phyloP scores from a whole-genome alignment of 2,113 vertebrate species.

The Alethe diademata region DNA sequence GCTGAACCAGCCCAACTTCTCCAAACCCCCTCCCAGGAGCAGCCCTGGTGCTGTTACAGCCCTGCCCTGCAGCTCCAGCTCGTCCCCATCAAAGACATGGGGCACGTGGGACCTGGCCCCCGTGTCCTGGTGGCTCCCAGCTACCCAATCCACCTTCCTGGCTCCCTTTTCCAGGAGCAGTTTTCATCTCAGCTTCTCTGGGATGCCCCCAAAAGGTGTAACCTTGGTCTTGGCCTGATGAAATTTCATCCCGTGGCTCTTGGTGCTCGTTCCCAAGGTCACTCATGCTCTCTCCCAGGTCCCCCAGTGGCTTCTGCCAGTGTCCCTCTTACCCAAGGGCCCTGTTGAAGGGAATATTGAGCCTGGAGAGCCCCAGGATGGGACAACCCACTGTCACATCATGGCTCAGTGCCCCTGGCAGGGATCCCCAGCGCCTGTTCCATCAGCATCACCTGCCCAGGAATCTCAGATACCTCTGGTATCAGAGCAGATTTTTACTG shows the following conservation, averaged over 20 bases:
- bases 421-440: accelerated
- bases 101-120: background rate
- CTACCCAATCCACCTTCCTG: accelerated
- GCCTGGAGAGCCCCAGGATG: background rate
- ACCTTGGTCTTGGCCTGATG: background rate
- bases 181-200: background rate
- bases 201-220: background rate
- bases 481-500: background rate
- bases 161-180: background rate
- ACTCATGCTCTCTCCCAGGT: background rate
- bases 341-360: accelerated
- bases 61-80: background rate
- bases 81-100: accelerated
- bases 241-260: background rate
- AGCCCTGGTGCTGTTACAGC: background rate
- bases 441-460: accelerated
- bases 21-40: background rate
- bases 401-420: background rate
- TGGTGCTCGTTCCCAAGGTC: background rate
- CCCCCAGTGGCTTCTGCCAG: background rate
- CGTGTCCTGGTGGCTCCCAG: accelerated
- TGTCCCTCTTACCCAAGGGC: background rate
- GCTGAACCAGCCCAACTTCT: accelerated
- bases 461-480: background rate
- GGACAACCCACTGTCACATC: accelerated